These are phyloP conservation scores for Anoplopoma fimbria DNA, from an alignment of 2,113 vertebrate species.

Conservation along the genomic window DNA sequence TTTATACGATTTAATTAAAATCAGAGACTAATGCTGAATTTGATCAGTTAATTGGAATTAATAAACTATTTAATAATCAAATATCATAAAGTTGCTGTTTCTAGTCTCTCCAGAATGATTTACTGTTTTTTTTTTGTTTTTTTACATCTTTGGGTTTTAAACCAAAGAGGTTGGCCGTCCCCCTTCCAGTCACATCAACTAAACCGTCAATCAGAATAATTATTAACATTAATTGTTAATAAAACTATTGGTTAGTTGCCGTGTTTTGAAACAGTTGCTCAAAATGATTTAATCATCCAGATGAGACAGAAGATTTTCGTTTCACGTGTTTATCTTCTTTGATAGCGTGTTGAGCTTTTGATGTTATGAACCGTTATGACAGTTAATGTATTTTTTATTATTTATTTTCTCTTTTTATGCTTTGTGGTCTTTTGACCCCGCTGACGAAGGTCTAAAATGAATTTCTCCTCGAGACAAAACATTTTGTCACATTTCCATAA, in stretches of 20 bases:
- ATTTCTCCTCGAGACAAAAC: conserved; percentile 35
- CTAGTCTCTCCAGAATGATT: not conserved
- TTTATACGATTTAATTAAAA: not conserved
- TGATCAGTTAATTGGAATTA: not conserved
- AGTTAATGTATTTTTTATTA: no score
- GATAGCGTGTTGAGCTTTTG: no score
- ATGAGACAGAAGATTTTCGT: not conserved
- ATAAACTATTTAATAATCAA: not conserved
- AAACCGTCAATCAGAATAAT: not conserved
- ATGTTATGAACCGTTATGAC: not conserved
- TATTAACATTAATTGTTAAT: not conserved
- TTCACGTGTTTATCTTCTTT: no score
- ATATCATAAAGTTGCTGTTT: not conserved
- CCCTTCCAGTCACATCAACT: not conserved
- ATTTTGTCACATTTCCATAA: conserved; percentile 51
- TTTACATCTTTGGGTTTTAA: not conserved
- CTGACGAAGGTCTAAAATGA: conserved; percentile 30
- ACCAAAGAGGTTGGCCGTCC: no score
- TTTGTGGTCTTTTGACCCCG: conserved; percentile 26
- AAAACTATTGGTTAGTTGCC: not conserved
- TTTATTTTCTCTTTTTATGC: not conserved
- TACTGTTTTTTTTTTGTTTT: not conserved
- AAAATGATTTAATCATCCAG: no score
- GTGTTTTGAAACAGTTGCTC: not conserved
- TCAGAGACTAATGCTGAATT: not conserved